Percentiles rank a stretch among this genome's conserved stretches.
These are phyloP conservation scores for Cynodonichthys magdalenae DNA, from an alignment of 2,797 vertebrate species.

Conservation along the genomic window DNA sequence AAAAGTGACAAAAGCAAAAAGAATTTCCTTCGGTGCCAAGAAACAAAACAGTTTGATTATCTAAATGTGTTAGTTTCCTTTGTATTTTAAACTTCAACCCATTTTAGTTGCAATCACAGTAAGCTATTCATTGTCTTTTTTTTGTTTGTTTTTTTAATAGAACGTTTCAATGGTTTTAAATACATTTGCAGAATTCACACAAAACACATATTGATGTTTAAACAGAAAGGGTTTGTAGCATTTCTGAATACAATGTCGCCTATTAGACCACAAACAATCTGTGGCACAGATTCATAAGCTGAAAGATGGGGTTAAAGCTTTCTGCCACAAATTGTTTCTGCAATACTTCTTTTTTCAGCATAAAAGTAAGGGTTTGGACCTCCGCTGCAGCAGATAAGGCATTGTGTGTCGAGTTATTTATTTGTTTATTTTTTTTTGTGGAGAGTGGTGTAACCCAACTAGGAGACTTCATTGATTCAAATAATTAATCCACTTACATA, in stretches of 20 bases:
- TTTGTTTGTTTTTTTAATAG: too few species aligned
- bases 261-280: neutral
- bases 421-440: constrained; percentile 45
- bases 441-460: constrained; percentile 64
- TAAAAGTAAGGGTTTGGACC: constrained; percentile 65
- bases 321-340: constrained; percentile 61
- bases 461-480: constrained; percentile 84
- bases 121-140: too few species aligned
- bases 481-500: constrained; percentile 86
- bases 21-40: too few species aligned
- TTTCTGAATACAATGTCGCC: neutral
- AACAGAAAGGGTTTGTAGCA: too few species aligned
- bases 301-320: neutral
- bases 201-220: too few species aligned
- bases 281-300: neutral
- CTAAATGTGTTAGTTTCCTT: too few species aligned
- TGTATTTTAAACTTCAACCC: too few species aligned
- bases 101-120: too few species aligned
- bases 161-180: too few species aligned
- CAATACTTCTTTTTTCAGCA: constrained; percentile 58
- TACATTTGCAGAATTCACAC: too few species aligned
- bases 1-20: too few species aligned
- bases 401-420: constrained; percentile 63
- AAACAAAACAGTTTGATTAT: too few species aligned
- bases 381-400: constrained; percentile 70